phyloP scores from a whole-genome alignment of 2,113 vertebrate species.

The Merops nubicus region DNA sequence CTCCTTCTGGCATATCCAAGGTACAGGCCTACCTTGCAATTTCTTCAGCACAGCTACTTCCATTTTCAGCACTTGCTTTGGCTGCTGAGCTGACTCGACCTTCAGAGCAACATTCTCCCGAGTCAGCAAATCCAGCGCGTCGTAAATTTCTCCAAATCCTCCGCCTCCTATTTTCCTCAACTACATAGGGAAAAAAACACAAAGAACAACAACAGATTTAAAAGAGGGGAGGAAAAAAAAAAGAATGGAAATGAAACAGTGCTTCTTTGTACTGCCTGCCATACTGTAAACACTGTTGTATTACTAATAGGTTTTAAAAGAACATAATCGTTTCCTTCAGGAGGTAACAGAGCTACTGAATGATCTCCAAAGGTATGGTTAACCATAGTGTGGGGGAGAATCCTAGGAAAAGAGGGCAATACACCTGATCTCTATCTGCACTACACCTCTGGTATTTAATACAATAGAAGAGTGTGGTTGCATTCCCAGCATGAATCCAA shows the following conservation, averaged over 20 bases:
- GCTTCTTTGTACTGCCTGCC: not conserved
- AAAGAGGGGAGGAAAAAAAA: not conserved
- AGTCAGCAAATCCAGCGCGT: constrained; percentile 93
- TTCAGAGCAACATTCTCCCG: constrained; percentile 94
- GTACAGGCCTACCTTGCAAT: constrained; percentile 88
- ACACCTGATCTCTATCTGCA: not conserved
- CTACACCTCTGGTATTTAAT: not conserved
- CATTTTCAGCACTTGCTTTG: constrained; percentile 99
- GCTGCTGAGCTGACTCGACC: constrained; percentile 97
- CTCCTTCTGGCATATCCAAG: not conserved
- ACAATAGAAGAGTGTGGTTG: not conserved
- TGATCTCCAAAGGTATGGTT: not conserved
- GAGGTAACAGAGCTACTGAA: not conserved
- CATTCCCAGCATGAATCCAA: not conserved
- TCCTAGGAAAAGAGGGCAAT: not conserved
- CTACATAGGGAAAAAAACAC: constrained; percentile 68
- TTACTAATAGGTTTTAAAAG: not conserved
- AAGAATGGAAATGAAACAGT: constrained; percentile 15
- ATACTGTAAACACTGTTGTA: not conserved
- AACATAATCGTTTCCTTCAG: not conserved
- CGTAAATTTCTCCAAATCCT: constrained; percentile 99
- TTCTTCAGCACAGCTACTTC: constrained; percentile 99
- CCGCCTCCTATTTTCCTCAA: constrained; percentile 96
- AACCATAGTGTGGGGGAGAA: not conserved
- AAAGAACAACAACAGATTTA: not conserved